Percentiles rank a stretch among this genome's conserved stretches.
phyloP scores from a whole-genome alignment of 2,113 vertebrate species.

The Gila orcuttii region DNA sequence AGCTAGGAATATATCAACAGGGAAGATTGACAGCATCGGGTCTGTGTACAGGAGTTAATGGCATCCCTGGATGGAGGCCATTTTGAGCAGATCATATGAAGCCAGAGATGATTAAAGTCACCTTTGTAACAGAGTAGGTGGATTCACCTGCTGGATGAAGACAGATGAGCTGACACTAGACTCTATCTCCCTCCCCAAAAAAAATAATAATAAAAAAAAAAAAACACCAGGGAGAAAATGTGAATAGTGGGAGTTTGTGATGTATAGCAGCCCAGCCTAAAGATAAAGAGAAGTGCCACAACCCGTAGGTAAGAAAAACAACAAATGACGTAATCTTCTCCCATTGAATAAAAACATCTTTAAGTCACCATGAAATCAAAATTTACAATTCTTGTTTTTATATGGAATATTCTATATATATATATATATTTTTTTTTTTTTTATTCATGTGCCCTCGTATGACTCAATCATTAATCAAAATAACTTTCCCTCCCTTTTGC shows the following conservation, averaged over 20 bases:
- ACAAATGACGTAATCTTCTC: too few relatives aligned
- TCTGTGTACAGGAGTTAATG: conserved; percentile 54
- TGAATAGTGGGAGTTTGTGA: background rate
- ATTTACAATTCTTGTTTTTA: too few relatives aligned
- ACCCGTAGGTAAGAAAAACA: too few relatives aligned
- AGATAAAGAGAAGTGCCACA: background rate
- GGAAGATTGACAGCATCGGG: conserved; percentile 32
- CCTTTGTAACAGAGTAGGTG: conserved; percentile 56
- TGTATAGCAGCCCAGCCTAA: background rate
- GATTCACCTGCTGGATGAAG: conserved; percentile 57
- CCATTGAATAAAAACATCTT: too few relatives aligned
- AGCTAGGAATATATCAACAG: conserved; percentile 44
- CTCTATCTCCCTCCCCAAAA: background rate
- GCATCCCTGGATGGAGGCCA: conserved; percentile 50
- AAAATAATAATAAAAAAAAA: background rate
- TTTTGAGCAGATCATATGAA: conserved; percentile 56
- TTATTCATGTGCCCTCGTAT: too few relatives aligned
- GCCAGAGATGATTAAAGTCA: conserved; percentile 57
- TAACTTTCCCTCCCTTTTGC: too few relatives aligned
- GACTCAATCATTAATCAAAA: too few relatives aligned
- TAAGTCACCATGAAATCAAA: too few relatives aligned
- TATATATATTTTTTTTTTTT: too few relatives aligned
- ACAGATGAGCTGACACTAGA: conserved; percentile 31
- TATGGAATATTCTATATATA: too few relatives aligned
- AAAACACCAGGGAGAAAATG: background rate